Conservation (phyloP, 64 coral and sea anemone genomes). For the Stylophora pistillata region DNA sequence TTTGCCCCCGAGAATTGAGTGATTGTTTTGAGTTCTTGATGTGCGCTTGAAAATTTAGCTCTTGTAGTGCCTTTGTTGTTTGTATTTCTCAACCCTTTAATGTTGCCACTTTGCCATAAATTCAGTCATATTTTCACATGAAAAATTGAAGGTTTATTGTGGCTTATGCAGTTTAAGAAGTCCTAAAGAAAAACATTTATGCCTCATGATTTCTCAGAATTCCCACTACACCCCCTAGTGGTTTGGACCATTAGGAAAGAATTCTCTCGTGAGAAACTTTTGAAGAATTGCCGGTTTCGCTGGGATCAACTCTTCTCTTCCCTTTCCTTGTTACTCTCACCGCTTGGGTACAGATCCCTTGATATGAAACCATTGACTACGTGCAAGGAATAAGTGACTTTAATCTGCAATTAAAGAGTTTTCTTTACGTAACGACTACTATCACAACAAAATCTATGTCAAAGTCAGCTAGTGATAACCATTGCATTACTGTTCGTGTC, state of each 20-base stretch:
- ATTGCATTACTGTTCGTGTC: background rate
- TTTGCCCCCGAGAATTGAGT: background rate
- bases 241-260: background rate
- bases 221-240: background rate
- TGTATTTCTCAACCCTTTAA: background rate
- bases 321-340: background rate
- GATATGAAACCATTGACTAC: background rate
- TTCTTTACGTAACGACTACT: background rate
- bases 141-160: background rate
- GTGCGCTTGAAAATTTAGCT: background rate
- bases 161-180: background rate
- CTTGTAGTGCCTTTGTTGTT: background rate
- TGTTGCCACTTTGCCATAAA: background rate
- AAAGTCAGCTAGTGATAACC: background rate
- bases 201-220: background rate
- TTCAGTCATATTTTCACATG: background rate
- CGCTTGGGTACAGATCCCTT: background rate
- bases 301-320: background rate
- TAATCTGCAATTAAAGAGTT: background rate
- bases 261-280: slow-evolving; percentile 24
- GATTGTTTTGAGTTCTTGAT: background rate
- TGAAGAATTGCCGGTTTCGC: background rate
- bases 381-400: background rate
- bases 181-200: background rate
- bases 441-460: background rate